phyloP scores from a whole-genome alignment of 1,140 invertebrate species.

The Leptinotarsa undecemlineata region DNA sequence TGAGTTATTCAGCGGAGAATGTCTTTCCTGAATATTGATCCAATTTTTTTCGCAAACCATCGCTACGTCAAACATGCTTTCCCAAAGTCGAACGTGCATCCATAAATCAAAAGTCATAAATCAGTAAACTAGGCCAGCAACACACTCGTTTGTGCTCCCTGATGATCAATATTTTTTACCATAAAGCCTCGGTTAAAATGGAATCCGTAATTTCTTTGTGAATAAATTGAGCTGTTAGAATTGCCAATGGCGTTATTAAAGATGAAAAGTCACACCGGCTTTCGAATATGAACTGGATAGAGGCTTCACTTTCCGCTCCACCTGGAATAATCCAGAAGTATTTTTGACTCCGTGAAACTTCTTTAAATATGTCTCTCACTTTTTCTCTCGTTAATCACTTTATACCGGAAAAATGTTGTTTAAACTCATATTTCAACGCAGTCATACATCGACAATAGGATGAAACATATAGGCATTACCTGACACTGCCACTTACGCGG shows the following conservation, averaged over 20 bases:
- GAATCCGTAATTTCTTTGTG: constrained; percentile 17
- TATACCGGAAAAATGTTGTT: too few relatives aligned
- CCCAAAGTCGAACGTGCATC: constrained; percentile 1
- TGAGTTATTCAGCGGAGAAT: neutral
- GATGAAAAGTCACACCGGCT: constrained; percentile 4
- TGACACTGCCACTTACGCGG: too few relatives aligned
- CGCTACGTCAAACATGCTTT: constrained; percentile 8
- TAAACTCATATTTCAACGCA: too few relatives aligned
- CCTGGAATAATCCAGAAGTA: too few relatives aligned
- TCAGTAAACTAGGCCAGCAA: constrained; percentile 11
- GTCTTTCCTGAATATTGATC: neutral
- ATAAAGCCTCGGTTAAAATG: constrained; percentile 15
- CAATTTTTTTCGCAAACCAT: constrained; percentile 7
- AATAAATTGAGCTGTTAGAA: constrained; percentile 16
- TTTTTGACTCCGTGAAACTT: too few relatives aligned
- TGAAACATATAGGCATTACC: too few relatives aligned
- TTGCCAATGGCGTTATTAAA: constrained; percentile 23
- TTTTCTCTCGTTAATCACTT: too few relatives aligned
- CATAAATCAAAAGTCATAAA: constrained; percentile 20
- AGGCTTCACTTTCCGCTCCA: too few relatives aligned
- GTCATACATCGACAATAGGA: too few relatives aligned
- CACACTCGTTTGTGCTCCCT: constrained; percentile 1
- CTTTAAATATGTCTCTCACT: too few relatives aligned
- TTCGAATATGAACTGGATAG: neutral
- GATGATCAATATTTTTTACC: constrained; percentile 18